Evolutionary conservation across 1,140 invertebrate species (phyloP), one percentile per base, ranked within the genome.

Genomic region (Calliopsis andreniformis): DNA sequence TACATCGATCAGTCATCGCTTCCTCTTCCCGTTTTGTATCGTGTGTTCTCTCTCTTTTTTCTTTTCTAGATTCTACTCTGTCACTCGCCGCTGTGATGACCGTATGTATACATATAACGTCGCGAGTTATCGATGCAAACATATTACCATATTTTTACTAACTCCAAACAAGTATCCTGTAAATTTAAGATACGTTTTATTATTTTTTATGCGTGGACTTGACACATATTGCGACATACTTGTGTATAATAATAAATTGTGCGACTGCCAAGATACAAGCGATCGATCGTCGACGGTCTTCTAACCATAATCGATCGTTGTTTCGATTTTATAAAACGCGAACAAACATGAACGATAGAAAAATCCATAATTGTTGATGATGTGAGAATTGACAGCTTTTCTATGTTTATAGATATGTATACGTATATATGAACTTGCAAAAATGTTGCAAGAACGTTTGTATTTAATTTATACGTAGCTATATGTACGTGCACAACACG

Each of bases 11-110:
- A 28, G 71, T 82, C 49, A 49, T 73, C 49, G 39, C 61, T 32
- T 75, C 56, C 28, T 80, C 70, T 66, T 67, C 76, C 66, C 68
- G 55, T 80, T 85, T 86, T 85, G 63, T 86, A 86, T 69, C 55
- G 70, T 68, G 59, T 79, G 67, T 67, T 70, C 58, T 61, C 8
- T 53, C 43, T 51, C 43, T 23, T 42, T 61, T 43, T 71, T 49
- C 58, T 59, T 59, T 59, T 53, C 45, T 82, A 78, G 68, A 77
- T 69, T 53, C 72, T 68, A 78, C 76, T 59, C 35, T 18, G 32
- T 14, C 25, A 32, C 51, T 49, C 64, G 63, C 53, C 23, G 55
- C 73, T 69, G 73, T 69, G 73, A 76, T 76, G 4, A 16, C n/a
- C n/a, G n/a, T n/a, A 69, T 51, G 45, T 51, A 35, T 69, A 73